These are phyloP conservation scores for Rhizomys pruinosus DNA, from an alignment of 2,113 vertebrate genomes.

Conservation along the genomic window DNA sequence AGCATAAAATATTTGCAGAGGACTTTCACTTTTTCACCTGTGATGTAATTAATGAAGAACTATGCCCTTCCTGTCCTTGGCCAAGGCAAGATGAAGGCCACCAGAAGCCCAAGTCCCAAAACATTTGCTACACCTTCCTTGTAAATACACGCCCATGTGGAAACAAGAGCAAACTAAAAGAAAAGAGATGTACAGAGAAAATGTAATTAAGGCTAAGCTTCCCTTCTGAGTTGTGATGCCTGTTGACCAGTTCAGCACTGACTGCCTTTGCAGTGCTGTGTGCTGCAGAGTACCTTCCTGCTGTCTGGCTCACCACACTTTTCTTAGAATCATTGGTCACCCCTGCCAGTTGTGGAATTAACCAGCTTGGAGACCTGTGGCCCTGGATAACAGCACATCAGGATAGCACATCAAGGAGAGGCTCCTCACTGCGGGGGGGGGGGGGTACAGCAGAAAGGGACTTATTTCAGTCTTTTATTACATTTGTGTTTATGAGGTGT, in stretches of 20 bases:
- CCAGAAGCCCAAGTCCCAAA: neutral
- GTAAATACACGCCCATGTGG: neutral
- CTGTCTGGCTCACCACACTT: neutral
- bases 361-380: neutral
- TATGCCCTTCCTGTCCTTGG: slow-evolving; percentile 4
- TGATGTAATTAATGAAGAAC: slow-evolving; percentile 24
- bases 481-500: neutral
- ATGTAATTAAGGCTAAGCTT: neutral
- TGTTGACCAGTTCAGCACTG: neutral
- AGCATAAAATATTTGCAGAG: slow-evolving; percentile 56
- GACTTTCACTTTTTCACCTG: neutral
- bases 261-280: neutral
- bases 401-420: neutral
- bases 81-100: neutral
- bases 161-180: neutral
- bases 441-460: neutral
- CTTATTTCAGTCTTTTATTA: neutral
- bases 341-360: too few relatives aligned
- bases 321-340: neutral
- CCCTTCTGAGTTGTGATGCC: neutral
- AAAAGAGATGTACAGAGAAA: neutral
- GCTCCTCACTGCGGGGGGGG: neutral
- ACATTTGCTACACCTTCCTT: neutral
- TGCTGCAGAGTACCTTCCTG: neutral
- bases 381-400: neutral